phyloP scores from a whole-genome alignment of 2,888 invertebrate species.

The Acanthacorydalis orientalis region DNA sequence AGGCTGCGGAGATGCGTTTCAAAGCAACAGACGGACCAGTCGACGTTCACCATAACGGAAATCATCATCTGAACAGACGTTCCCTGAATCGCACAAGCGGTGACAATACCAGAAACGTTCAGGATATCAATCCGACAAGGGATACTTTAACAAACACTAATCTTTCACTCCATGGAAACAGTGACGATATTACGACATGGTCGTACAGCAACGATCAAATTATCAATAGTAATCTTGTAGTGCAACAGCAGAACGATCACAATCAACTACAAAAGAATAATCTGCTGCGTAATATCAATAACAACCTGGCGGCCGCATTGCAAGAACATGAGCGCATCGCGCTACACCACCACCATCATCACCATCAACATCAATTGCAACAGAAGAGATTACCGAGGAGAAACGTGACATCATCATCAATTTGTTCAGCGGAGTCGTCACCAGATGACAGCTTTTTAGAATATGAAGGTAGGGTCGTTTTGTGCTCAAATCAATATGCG shows the following conservation, averaged over 20 bases:
- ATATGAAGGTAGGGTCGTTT: constrained; percentile 27
- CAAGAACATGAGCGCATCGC: background rate
- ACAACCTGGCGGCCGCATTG: constrained; percentile 26
- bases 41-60: too few species aligned
- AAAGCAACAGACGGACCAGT: too few species aligned
- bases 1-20: too few species aligned
- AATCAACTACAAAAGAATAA: constrained; percentile 12
- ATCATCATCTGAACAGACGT: too few species aligned
- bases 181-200: too few species aligned
- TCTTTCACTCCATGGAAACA: background rate
- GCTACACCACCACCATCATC: constrained; percentile 6
- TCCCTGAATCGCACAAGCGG: background rate
- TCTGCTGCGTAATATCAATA: constrained; percentile 19
- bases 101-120: constrained; percentile 18
- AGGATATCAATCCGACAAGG: constrained; percentile 14
- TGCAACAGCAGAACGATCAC: constrained; percentile 1
- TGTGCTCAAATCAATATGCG: too few species aligned
- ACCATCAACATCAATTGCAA: constrained; percentile 9
- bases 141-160: constrained; percentile 6
- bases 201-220: too few species aligned
- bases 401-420: constrained; percentile 17
- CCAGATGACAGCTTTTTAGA: constrained; percentile 36
- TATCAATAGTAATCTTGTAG: background rate
- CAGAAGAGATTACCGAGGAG: background rate
- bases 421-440: constrained; percentile 26